Evolutionary conservation across 2,888 invertebrate species (phyloP).

Genomic region (Sisyra terminalis): DNA sequence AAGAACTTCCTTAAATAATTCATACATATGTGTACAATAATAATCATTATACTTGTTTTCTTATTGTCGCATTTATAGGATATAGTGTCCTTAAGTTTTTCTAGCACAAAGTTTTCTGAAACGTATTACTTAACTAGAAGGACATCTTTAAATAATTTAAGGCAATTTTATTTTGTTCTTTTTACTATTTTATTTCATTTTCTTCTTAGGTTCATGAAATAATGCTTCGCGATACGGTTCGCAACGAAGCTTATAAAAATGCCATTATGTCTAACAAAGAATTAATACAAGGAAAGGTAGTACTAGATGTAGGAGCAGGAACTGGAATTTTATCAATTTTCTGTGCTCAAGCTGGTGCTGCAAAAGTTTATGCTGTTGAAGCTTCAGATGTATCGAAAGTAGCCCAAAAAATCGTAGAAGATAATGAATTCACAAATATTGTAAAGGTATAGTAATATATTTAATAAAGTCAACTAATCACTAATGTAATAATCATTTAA

Average conservation of each 20-base stretch:
- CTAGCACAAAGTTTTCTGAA: too few relatives aligned
- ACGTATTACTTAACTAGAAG: too few relatives aligned
- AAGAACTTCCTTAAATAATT: too few relatives aligned
- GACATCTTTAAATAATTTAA: too few relatives aligned
- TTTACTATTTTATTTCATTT: too few relatives aligned
- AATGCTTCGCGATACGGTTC: conserved; percentile 59
- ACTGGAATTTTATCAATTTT: conserved; percentile 81
- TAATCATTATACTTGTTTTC: too few relatives aligned
- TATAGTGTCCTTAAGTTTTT: too few relatives aligned
- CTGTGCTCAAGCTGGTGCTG: conserved; percentile 82
- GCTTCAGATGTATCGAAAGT: conserved; percentile 53
- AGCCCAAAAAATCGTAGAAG: conserved; percentile 46
- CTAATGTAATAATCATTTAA: too few relatives aligned
- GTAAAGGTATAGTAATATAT: conserved; percentile 47
- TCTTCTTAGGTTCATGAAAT: conserved; percentile 51
- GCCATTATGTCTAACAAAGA: conserved; percentile 54
- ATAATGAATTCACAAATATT: conserved; percentile 47
- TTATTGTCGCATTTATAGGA: too few relatives aligned
- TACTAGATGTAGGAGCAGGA: conserved; percentile 77
- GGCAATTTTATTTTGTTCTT: too few relatives aligned
- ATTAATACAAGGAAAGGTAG: conserved; percentile 57
- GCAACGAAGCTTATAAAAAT: conserved; percentile 63
- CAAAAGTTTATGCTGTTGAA: conserved; percentile 71
- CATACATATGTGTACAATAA: too few relatives aligned
- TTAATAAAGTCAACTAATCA: conserved; percentile 1